Evolutionary conservation across 2,797 vertebrate genomes (phyloP).

Genomic region (Poeciliopsis turneri): DNA sequence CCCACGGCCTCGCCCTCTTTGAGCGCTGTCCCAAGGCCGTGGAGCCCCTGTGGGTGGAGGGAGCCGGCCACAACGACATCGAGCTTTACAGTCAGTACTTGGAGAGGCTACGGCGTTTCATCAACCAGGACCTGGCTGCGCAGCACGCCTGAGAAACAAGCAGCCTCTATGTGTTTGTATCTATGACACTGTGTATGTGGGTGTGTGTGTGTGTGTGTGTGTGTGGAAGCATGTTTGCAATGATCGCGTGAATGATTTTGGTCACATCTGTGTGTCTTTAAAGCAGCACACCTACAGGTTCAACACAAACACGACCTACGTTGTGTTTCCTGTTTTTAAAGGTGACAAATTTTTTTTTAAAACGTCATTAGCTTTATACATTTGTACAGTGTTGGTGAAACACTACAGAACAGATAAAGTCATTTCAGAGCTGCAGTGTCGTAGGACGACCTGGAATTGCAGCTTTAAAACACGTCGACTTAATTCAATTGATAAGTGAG

Average conservation of each 20-base stretch:
- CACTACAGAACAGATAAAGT: slow-evolving; percentile 21
- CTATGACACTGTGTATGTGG: slow-evolving; percentile 34
- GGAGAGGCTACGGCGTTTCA: slow-evolving; percentile 96
- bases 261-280: slow-evolving; percentile 73
- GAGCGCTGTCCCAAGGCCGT: slow-evolving; percentile 98
- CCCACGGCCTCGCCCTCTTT: slow-evolving; percentile 93
- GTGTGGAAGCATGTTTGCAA: slow-evolving; percentile 45
- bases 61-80: slow-evolving; percentile 97
- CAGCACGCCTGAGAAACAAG: slow-evolving; percentile 84
- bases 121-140: slow-evolving; percentile 93
- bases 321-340: slow-evolving; percentile 48
- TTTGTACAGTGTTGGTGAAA: slow-evolving; percentile 33
- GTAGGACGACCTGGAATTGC: slow-evolving; percentile 8
- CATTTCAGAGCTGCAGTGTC: slow-evolving; percentile 7
- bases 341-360: slow-evolving; percentile 43
- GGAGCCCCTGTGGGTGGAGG: slow-evolving; percentile 98
- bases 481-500: slow-evolving; percentile 27
- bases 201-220: slow-evolving; percentile 20
- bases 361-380: slow-evolving; percentile 26
- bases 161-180: slow-evolving; percentile 55
- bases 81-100: slow-evolving; percentile 99
- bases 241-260: slow-evolving; percentile 28
- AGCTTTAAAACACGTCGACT: slow-evolving; percentile 45
- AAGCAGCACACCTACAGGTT: slow-evolving; percentile 61
- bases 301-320: slow-evolving; percentile 35